Conservation (phyloP, 2,888 invertebrate genomes). For the Scrobipalpa costella region DNA sequence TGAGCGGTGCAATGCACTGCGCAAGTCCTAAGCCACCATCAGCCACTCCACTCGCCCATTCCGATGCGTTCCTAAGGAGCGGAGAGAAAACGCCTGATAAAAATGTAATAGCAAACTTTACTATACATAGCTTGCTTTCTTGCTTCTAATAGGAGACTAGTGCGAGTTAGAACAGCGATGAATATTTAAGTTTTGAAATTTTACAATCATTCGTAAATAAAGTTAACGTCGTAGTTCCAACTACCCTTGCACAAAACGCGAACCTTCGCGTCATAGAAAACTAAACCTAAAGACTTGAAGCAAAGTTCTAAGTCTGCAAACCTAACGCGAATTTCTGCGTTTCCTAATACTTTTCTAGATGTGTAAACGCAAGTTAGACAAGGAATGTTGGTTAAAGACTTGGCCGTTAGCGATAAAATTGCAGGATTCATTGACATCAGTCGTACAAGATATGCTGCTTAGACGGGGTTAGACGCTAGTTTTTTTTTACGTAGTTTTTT, state of each 20-base stretch:
- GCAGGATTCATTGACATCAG: conserved; percentile 71
- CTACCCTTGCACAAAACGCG: conserved; percentile 45
- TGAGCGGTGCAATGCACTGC: conserved; percentile 63
- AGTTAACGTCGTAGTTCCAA: too few relatives aligned
- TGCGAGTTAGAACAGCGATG: neutral
- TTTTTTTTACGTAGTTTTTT: too few relatives aligned
- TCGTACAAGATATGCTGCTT: conserved; percentile 61
- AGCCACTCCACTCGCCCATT: too few relatives aligned
- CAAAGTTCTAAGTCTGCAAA: neutral
- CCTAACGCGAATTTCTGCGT: conserved; percentile 46
- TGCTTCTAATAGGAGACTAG: neutral
- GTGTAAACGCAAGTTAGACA: conserved; percentile 40
- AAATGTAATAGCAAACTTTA: neutral
- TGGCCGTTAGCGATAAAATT: conserved; percentile 58
- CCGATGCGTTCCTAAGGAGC: too few relatives aligned
- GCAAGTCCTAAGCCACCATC: conserved; percentile 49
- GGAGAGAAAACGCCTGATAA: conserved; percentile 48
- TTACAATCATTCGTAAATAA: conserved; percentile 22
- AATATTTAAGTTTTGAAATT: neutral
- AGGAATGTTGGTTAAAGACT: conserved; percentile 48
- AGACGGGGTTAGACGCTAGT: conserved; percentile 62
- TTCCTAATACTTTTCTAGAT: conserved; percentile 40
- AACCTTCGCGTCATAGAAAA: conserved; percentile 44
- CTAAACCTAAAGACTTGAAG: conserved; percentile 6
- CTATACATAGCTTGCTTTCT: neutral